phyloP scores from a whole-genome alignment of 2,113 vertebrate species.

The Gnathonemus echidnorhynchus region DNA sequence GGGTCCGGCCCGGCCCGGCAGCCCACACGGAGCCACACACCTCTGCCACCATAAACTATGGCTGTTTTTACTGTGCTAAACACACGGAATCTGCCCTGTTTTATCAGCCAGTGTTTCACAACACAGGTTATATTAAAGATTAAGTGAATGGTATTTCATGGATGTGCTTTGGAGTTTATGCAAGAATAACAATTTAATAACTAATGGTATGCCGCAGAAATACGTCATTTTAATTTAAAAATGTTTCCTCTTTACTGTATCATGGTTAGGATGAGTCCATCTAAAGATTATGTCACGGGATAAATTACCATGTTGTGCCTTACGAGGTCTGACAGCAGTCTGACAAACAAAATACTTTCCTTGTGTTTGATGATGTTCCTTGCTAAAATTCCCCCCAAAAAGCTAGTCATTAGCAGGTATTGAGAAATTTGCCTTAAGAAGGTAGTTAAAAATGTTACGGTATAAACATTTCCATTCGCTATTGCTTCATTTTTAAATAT shows the following conservation, averaged over 20 bases:
- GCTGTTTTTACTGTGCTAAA: neutral
- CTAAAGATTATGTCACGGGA: neutral
- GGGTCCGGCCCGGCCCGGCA: neutral
- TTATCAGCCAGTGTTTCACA: neutral
- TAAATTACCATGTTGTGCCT: neutral
- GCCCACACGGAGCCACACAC: neutral
- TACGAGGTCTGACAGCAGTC: neutral
- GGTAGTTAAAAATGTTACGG: neutral
- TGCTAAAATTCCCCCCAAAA: neutral
- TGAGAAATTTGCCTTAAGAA: neutral
- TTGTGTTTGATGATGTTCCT: neutral
- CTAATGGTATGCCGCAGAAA: neutral
- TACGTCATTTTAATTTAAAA: neutral
- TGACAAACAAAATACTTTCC: neutral
- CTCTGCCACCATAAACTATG: neutral
- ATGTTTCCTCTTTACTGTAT: neutral
- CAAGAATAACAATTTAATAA: neutral
- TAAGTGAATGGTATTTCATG: neutral
- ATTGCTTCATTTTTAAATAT: neutral
- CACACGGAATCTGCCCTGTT: neutral
- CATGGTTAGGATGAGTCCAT: neutral
- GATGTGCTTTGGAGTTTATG: neutral
- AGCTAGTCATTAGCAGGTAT: neutral
- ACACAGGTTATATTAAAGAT: neutral
- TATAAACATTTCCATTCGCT: neutral